A percentile compares a stretch with the other conserved stretches of the same genome.
These are phyloP conservation scores for Neocrepidodera transversa DNA, from an alignment of 2,888 invertebrate species.

Conservation along the genomic window DNA sequence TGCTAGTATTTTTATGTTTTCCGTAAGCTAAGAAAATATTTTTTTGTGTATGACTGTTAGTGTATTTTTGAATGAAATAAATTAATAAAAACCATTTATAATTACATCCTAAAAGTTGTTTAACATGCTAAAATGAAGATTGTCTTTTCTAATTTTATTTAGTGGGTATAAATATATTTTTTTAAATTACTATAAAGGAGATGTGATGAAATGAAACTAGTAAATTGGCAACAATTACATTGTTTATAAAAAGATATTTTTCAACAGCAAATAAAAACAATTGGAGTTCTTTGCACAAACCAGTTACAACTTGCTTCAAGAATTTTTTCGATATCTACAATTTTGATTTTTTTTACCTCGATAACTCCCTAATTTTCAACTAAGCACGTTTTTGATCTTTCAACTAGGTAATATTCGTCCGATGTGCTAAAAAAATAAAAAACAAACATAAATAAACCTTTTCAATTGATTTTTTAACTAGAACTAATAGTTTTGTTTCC, in stretches of 20 bases:
- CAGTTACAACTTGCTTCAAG: slow-evolving; percentile 40
- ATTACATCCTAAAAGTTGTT: too few relatives aligned
- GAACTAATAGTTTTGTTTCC: too few relatives aligned
- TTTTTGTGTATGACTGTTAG: too few relatives aligned
- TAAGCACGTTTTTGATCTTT: slow-evolving; percentile 29
- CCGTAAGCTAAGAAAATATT: too few relatives aligned
- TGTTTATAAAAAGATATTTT: slow-evolving; percentile 44
- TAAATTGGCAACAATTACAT: slow-evolving; percentile 43
- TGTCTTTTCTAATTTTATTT: too few relatives aligned
- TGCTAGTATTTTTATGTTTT: too few relatives aligned
- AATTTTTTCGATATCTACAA: slow-evolving; percentile 27
- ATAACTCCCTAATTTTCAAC: slow-evolving; percentile 40
- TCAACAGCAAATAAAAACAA: slow-evolving; percentile 43
- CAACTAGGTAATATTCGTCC: slow-evolving; percentile 55
- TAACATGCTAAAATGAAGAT: too few relatives aligned
- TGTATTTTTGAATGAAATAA: too few relatives aligned
- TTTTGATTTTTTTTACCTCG: slow-evolving; percentile 32
- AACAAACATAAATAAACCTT: not conserved
- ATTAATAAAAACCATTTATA: too few relatives aligned
- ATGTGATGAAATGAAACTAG: too few relatives aligned
- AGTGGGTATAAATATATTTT: too few relatives aligned
- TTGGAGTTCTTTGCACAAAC: slow-evolving; percentile 43
- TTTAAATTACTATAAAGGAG: too few relatives aligned
- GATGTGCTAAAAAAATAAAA: slow-evolving; percentile 54
- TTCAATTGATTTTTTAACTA: not conserved